Conservation (phyloP, 2,113 vertebrate species). For the Alligator mississippiensis region DNA sequence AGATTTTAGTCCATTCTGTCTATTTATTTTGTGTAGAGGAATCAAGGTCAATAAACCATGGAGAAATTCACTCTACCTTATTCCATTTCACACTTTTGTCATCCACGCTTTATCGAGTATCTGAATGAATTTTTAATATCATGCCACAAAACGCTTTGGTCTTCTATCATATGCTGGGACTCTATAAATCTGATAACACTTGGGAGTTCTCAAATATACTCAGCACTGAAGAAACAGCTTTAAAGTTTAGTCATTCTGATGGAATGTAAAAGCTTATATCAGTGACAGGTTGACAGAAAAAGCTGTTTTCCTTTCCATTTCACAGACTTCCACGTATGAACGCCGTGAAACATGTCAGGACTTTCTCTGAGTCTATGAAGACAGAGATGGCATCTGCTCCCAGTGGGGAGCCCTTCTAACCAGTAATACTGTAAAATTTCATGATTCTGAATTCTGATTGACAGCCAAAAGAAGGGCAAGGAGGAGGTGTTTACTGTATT, state of each 20-base stretch:
- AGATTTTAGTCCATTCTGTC: slow-evolving; percentile 79
- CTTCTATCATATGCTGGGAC: slow-evolving; percentile 80
- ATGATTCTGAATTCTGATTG: slow-evolving; percentile 82
- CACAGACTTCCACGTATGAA: slow-evolving; percentile 87
- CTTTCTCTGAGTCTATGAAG: slow-evolving; percentile 84
- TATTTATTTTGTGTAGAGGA: slow-evolving; percentile 83
- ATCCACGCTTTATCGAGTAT: slow-evolving; percentile 81
- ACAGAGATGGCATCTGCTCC: slow-evolving; percentile 85
- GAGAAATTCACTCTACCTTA: slow-evolving; percentile 79
- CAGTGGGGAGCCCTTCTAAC: slow-evolving; percentile 81
- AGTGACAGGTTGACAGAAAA: slow-evolving; percentile 92
- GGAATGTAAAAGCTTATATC: slow-evolving; percentile 86
- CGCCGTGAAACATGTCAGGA: slow-evolving; percentile 88
- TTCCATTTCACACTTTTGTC: slow-evolving; percentile 79
- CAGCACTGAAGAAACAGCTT: slow-evolving; percentile 82
- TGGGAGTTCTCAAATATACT: slow-evolving; percentile 84
- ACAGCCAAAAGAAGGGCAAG: slow-evolving; percentile 77
- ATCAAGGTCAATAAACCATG: slow-evolving; percentile 83
- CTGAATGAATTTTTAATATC: slow-evolving; percentile 85
- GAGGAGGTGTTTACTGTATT: slow-evolving; percentile 80
- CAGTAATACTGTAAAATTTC: slow-evolving; percentile 83
- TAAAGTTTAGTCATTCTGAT: slow-evolving; percentile 88
- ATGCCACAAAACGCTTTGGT: slow-evolving; percentile 81
- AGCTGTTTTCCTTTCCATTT: slow-evolving; percentile 91
- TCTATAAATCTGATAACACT: slow-evolving; percentile 85